Evolutionary conservation across 2,113 vertebrate genomes (phyloP), one percentile per base, ranked within the genome.

Genomic region (Phaethornis superciliosus): DNA sequence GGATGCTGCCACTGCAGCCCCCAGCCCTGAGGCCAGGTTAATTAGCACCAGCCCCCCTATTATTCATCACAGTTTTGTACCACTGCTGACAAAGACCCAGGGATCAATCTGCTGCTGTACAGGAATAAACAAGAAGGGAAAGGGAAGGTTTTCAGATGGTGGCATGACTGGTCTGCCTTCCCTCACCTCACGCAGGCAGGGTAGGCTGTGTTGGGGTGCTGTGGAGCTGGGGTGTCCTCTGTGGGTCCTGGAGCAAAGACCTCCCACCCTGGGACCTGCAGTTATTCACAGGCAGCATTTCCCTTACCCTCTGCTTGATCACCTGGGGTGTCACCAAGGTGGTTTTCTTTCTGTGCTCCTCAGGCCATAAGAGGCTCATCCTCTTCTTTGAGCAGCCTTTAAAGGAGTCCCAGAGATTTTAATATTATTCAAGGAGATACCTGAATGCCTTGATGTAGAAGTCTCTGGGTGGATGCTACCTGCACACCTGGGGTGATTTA

Each of bases 241-340:
- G 2, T 37, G 44, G 22, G 4, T 37, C 0, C 1, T 20, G 33
- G 33, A 56, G 24, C 9, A 6, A 17, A 40, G n/a, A 68, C 24
- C 16, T n/a, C 47, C 20, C 5, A 6, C 19, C 15, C 37, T 5
- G 20, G 62, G 22, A 71, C 15, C 27, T 46, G 22, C 42, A 59
- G 10, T 30, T 55, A 35, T 18, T 40, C 33, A 10, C 4, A 76
- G 63, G 23, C 46, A 77, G 27, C 2, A 3, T 12, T 51, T 40
- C 16, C 59, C 44, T 58, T 65, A 7, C 32, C 11, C 23, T n/a
- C 51, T 70, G 33, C 27, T 83, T 74, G 64, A 12, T 33, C 33
- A 44, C 30, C 30, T 22, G 7, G 18, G 16, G 18, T 64, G 37
- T 64, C 51, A 42, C 13, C 30, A 30, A 69, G 75, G 30, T 5